Evolutionary conservation across 2,888 invertebrate species (phyloP), one percentile per base, ranked within the genome.

Genomic region (Acrobasis consociella): DNA sequence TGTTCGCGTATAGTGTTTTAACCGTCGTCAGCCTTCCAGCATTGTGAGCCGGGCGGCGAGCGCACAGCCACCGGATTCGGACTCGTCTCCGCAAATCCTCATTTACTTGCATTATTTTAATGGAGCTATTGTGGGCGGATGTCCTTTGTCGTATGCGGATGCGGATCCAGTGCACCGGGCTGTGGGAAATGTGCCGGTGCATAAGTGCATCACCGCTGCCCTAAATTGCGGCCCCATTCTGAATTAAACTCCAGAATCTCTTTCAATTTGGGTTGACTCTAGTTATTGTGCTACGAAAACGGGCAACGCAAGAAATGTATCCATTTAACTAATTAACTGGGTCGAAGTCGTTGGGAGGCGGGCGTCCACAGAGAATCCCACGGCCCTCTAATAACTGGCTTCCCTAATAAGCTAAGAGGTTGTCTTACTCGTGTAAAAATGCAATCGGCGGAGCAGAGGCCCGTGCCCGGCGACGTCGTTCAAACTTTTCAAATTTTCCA

Each of bases 81-180:
- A 83, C 86, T 83, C 84, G 85, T 84, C 87, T 87, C 88, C 86
- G 84, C 89, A 87, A 89, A 89, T 91, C 89, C 91, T 91, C 91
- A 91, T 92, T 91, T 92, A 91, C 91, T 91, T 91, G 91, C 91
- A 91, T 92, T 92, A 92, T 92, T 92, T 92, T 92, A 92, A 92
- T 92, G 92, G 91, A 91, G 87, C 89, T 82, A 92, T 92, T 91
- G 92, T 92, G 89, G 88, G 78, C 82, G 86, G 85, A 86, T 86
- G 91, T 87, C 89, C 90, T 91, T 91, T 91, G 91, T 92, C 88
- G 85, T 77, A 81, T 79, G 76, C 82, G 81, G 85, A 83, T 80
- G 83, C 82, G 78, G 80, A 83, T 78, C 84, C 85, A 80, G 85
- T 70, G 82, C 80, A 81, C 76, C 81, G 81, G 83, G 79, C 80